Evolutionary conservation across 2,113 vertebrate genomes (phyloP).

Genomic region (Connochaetes taurinus): DNA sequence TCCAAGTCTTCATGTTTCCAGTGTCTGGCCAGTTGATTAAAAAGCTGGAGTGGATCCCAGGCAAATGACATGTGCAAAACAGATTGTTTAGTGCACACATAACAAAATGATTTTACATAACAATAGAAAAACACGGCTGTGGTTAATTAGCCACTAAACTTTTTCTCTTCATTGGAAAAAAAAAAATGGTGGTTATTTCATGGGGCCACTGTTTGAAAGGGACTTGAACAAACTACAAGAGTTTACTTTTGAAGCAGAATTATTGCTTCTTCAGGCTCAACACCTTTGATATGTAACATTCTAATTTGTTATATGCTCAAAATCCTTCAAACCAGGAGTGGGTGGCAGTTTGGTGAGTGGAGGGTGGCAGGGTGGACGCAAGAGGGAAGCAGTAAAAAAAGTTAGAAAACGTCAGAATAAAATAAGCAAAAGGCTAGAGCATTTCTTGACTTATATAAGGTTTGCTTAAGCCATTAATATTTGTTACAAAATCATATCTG

Average conservation of each 20-base stretch:
- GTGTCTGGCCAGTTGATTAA: constrained; percentile 96
- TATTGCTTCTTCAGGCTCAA: constrained; percentile 21
- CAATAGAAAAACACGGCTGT: constrained; percentile 69
- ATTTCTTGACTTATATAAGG: constrained; percentile 28
- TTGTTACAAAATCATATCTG: constrained; percentile 59
- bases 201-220: constrained; percentile 42
- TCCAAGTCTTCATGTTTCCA: constrained; percentile 82
- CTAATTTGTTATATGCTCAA: not conserved
- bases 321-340: not conserved
- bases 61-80: constrained; percentile 86
- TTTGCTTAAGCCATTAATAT: constrained; percentile 46
- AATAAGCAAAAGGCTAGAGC: constrained; percentile 55
- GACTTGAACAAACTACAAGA: constrained; percentile 1
- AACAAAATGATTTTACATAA: constrained; percentile 79
- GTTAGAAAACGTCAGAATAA: not conserved
- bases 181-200: not conserved
- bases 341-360: not conserved
- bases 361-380: not conserved
- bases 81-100: constrained; percentile 79
- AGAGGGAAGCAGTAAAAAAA: not conserved
- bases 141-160: constrained; percentile 53
- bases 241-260: constrained; percentile 47
- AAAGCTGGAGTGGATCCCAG: constrained; percentile 86
- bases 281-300: not conserved
- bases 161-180: not conserved